Conservation (phyloP, 64 coral and sea anemone genomes). For the Actinia equina region DNA sequence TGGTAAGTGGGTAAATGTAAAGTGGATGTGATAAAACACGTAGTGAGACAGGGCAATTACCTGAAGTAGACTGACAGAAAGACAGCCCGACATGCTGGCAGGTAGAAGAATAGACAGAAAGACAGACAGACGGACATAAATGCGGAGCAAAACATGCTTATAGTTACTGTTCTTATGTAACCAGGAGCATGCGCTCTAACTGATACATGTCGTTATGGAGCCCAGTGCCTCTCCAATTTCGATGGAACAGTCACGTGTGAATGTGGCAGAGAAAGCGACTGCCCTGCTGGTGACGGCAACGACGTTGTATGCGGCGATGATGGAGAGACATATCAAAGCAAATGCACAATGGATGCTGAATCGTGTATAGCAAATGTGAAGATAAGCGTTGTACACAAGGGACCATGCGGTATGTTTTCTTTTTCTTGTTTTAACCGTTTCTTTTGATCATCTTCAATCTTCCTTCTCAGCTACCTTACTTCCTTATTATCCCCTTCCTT, state of each 20-base stretch:
- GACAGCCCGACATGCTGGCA: no score
- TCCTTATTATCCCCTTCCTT: no score
- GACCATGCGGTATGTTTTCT: conserved; percentile 72
- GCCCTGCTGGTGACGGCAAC: conserved; percentile 21
- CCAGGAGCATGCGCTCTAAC: conserved; percentile 66
- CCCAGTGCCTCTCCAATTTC: conserved; percentile 53
- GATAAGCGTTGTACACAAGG: conserved; percentile 35
- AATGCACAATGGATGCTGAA: conserved; percentile 51
- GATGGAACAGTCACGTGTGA: conserved; percentile 69
- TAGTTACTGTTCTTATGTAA: background rate
- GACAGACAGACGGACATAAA: no score
- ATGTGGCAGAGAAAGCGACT: conserved; percentile 53
- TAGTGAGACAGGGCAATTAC: no score
- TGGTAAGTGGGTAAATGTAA: conserved; percentile 48
- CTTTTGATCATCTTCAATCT: no score
- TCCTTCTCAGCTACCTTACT: no score
- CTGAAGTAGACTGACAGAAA: no score
- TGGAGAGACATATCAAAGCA: conserved; percentile 65
- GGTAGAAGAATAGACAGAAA: no score
- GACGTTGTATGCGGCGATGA: conserved; percentile 72
- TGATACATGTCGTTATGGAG: conserved; percentile 55
- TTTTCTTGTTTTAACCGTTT: background rate
- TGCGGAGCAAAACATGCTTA: background rate
- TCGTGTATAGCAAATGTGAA: conserved; percentile 48
- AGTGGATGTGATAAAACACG: no score